Base-by-base conservation (phyloP, 2,113 vertebrate genomes). In the Azemiops feae region DNA sequence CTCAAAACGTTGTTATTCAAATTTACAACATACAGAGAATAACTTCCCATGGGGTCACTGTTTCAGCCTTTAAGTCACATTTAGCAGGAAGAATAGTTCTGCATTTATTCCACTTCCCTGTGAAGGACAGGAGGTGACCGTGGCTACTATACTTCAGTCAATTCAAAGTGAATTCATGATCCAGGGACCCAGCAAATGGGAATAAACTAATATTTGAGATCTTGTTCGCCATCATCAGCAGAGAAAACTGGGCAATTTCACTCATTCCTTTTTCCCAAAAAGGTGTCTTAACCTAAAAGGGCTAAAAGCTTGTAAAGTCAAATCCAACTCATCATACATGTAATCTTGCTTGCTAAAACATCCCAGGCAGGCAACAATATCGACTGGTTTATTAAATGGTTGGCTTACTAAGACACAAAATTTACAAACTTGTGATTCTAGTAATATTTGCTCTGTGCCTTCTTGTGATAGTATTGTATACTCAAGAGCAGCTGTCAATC, bases 391-490 rank as follows among this genome's bases (percentile, higher is more conserved):
- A 54, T 27, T 85, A 45, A 47, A 30, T 92, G 25, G 27, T 85
- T 53, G 50, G 34, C 23, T 87, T 86, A 14, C n/a, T 86, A 25
- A 25, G 20, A 16, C 60, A 60, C 22, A 90, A 39, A 9, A 34
- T 53, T 8, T 23, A 60, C 43, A 52, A 54, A 88, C 91, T 89
- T 50, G 58, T 89, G 93, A 58, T 55, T 34, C 45, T 89, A 85
- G 25, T 64, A 91, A 90, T 93, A 53, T 81, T 60, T 89, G 34
- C 85, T 94, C 45, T 55, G 10, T 89, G 57, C 25, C 53, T 47
- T 96, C 89, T 47, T 89, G 22, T 43, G 89, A 92, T 53, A 85
- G 54, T 55, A 47, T 1, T 64, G 92, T 95, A 94, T 7, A 89
- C n/a, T 52, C 69, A 14, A 14, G 45, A 94, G 58, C 39, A 43